phyloP scores from a whole-genome alignment of 2,888 invertebrate genomes.

The Cantharis nigra region DNA sequence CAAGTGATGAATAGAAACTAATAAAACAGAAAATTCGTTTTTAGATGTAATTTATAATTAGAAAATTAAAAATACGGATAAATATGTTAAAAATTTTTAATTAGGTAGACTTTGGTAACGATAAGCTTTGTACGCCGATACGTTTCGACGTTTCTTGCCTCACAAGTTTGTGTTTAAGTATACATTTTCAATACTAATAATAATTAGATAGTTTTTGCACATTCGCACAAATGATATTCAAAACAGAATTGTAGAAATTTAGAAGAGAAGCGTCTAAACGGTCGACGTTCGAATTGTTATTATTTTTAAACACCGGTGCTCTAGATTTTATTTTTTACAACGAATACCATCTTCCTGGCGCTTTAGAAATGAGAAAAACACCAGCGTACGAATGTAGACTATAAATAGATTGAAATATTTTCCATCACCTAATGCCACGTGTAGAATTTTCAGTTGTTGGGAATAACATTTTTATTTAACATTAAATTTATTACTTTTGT shows the following conservation, averaged over 20 bases:
- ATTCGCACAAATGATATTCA: slow-evolving; percentile 35
- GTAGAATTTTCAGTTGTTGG: slow-evolving; percentile 19
- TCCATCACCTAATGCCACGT: slow-evolving; percentile 41
- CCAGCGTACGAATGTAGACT: slow-evolving; percentile 34
- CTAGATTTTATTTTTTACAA: slow-evolving; percentile 49
- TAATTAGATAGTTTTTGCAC: slow-evolving; percentile 35
- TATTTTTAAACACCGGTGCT: slow-evolving; percentile 45
- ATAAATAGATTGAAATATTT: slow-evolving; percentile 24
- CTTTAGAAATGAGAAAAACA: slow-evolving; percentile 34
- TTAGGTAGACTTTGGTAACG: slow-evolving; percentile 19
- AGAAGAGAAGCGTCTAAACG: slow-evolving; percentile 33
- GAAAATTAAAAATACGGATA: slow-evolving; percentile 12
- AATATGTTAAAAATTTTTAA: slow-evolving; percentile 14
- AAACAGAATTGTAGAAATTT: slow-evolving; percentile 23
- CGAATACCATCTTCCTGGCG: slow-evolving; percentile 43
- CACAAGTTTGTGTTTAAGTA: slow-evolving; percentile 25
- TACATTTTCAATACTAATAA: slow-evolving; percentile 27
- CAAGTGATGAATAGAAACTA: slow-evolving; percentile 33
- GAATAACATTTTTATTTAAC: background rate
- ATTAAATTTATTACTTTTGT: background rate
- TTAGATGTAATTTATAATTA: slow-evolving; percentile 16
- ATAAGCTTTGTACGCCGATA: slow-evolving; percentile 46
- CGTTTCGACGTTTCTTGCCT: slow-evolving; percentile 26
- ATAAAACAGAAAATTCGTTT: slow-evolving; percentile 25
- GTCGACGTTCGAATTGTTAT: slow-evolving; percentile 47